Base-by-base conservation (phyloP, 2,113 vertebrate species). In the Antigone vipio region DNA sequence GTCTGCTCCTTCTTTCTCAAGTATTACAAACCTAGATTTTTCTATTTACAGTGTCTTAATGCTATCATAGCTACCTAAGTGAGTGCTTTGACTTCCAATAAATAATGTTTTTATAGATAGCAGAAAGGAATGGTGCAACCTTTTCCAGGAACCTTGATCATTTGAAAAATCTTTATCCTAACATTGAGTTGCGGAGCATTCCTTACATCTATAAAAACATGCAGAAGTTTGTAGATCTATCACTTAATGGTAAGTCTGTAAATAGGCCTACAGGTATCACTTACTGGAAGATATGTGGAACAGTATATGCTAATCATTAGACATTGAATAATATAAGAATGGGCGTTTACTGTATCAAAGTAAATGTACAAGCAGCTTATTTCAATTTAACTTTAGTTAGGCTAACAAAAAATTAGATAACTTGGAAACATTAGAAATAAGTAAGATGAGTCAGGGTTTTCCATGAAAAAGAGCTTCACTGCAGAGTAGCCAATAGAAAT, bases 401-500 rank as follows among this genome's bases (percentile, higher is more conserved):
- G 21, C 19, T 82, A 58, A 66, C 50, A 60, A 79, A 73, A 85
- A 85, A 60, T 26, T 60, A 60, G 56, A 38, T 60, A 82, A 88
- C 20, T 12, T 66, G 62, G 44, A 93, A 88, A 72, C 23, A n/a
- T 62, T 56, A 82, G 71, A 72, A 93, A 75, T 55, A 82, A 81
- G 34, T 27, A 22, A 79, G 85, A 88, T 88, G 90, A 93, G 53
- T 79, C 82, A 93, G 58, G 49, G 34, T 68, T 90, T 94, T 79
- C 78, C 40, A 73, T 23, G 30, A 94, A 95, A 93, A 93, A 68
- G 24, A 88, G 82, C 44, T 92, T 94, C 66, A 76, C 22, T 49
- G 14, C 40, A 60, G 66, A 92, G 35, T 35, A 92, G 74, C 91
- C 95, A 94, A 92, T 66, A 73, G 92, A 93, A 97, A 96, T 53